phyloP scores from a whole-genome alignment of 1,140 invertebrate genomes.

The Mamestra configurata region DNA sequence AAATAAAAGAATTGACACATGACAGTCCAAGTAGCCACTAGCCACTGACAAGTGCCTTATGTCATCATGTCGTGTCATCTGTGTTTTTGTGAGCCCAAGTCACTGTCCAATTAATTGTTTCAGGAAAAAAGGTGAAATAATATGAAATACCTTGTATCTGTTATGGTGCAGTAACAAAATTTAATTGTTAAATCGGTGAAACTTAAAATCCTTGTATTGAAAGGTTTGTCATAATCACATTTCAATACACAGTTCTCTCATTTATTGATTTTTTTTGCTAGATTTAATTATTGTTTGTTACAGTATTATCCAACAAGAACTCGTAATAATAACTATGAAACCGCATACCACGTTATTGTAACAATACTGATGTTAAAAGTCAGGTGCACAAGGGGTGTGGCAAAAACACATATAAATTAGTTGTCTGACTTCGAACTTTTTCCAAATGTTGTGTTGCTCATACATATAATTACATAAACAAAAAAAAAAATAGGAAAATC shows the following conservation, averaged over 20 bases:
- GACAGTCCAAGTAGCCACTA: too few species aligned
- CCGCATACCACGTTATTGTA: background rate
- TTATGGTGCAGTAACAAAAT: background rate
- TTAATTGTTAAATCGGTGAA: background rate
- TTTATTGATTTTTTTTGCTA: too few species aligned
- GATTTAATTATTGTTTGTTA: background rate
- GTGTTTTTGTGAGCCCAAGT: background rate
- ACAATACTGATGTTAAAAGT: background rate
- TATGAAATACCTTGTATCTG: background rate
- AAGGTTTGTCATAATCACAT: constrained; percentile 12
- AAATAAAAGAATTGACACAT: too few species aligned
- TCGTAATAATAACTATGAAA: background rate
- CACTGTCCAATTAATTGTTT: background rate
- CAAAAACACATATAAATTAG: background rate
- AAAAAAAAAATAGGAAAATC: background rate
- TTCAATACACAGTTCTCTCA: too few species aligned
- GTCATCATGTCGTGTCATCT: background rate
- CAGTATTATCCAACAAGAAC: background rate
- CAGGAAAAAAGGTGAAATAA: constrained; percentile 1
- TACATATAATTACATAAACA: background rate
- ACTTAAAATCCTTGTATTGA: constrained; percentile 2
- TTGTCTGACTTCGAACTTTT: background rate
- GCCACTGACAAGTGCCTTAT: background rate
- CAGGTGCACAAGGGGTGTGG: background rate
- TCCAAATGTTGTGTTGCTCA: background rate